Evolutionary conservation across 2,113 vertebrate species (phyloP), one percentile per base, ranked within the genome.

Genomic region (Myodes glareolus): DNA sequence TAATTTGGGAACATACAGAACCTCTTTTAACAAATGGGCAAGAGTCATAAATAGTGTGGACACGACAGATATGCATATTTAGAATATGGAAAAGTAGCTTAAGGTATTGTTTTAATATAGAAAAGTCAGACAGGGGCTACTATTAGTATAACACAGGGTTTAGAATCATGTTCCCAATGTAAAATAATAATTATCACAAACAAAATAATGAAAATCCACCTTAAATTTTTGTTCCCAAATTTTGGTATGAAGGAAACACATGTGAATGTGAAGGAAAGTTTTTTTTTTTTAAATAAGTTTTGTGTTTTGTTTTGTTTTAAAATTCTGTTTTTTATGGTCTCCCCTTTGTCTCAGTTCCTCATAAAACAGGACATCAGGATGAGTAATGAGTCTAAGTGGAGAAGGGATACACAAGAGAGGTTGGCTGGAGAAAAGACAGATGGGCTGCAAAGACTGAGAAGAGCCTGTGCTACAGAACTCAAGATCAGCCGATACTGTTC

Each of bases 1-100:
- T 98, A 97, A 98, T 98, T 97, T 96, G 96, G 73, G 94, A 96
- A 96, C 96, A 78, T 86, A 36, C 12, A 95, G 94, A 98, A 97
- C 73, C 92, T 92, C 93, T 88, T 96, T 96, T 98, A 96, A 98
- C 97, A 98, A 98, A 98, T 97, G 94, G 75, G 94, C 92, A 67
- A 87, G 36, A 95, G 89, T 89, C 92, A 45, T 97, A 95, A 98
- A 82, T 92, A 98, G 95, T 96, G 39, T 95, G 87, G 88, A 36
- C 85, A 84, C n/a, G 50, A 61, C 8, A 68, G 19, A 91, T 58
- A 47, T 50, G 87, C 88, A 94, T 84, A 91, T 94, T 91, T 96
- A 90, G 86, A 96, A 90, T 50, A 93, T 95, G 96, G 47, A 96
- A 97, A 94, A 91, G 21, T 92, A 96, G 39, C 72, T 97, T 97